Percentiles rank a stretch among this genome's conserved stretches.
These are phyloP conservation scores for Pangasius krempfi DNA, from an alignment of 2,797 vertebrate genomes.

Conservation along the genomic window DNA sequence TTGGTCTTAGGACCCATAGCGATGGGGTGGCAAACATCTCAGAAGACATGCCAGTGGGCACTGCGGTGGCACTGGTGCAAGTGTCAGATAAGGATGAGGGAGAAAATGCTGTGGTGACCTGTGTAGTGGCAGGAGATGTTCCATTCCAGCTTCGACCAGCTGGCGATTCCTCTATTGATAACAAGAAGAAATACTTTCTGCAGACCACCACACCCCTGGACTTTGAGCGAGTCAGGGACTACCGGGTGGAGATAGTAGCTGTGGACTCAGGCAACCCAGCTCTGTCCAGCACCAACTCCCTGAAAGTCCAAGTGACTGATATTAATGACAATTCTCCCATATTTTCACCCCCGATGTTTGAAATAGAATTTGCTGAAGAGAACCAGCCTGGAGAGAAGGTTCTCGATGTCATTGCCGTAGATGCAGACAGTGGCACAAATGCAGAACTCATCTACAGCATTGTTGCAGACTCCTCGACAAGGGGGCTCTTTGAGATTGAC, in stretches of 20 bases:
- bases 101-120: conserved; percentile 96
- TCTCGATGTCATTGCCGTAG: conserved; percentile 87
- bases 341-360: conserved; percentile 90
- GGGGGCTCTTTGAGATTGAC: conserved; percentile 92
- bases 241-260: conserved; percentile 93
- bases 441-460: conserved; percentile 91
- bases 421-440: conserved; percentile 95
- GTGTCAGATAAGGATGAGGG: conserved; percentile 96
- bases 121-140: conserved; percentile 93
- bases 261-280: conserved; percentile 97
- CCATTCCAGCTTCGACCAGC: conserved; percentile 95
- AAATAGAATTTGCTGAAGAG: conserved; percentile 94
- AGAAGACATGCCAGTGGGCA: conserved; percentile 94
- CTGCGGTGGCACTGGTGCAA: conserved; percentile 95
- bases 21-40: conserved; percentile 96
- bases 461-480: conserved; percentile 84
- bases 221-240: conserved; percentile 90
- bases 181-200: conserved; percentile 97
- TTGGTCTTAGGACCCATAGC: conserved; percentile 93
- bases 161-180: conserved; percentile 92
- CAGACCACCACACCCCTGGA: conserved; percentile 95
- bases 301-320: conserved; percentile 95
- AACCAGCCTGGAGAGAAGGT: conserved; percentile 90
- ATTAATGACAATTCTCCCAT: conserved; percentile 95
- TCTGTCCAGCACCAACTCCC: conserved; percentile 94